Conservation (phyloP, 2,888 invertebrate species). For the Ernsta delagoae region DNA sequence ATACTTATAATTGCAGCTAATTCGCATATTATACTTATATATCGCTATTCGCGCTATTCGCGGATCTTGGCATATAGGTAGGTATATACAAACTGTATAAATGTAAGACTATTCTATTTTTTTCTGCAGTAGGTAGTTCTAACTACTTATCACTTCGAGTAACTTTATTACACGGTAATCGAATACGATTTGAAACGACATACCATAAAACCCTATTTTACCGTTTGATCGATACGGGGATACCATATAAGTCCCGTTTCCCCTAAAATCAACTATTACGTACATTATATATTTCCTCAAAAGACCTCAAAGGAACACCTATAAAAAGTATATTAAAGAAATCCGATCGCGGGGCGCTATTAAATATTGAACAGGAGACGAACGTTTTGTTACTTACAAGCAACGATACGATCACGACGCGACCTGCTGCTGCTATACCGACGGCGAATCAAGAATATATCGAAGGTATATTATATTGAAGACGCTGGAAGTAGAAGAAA, state of each 20-base stretch:
- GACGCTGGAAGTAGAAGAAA: too few relatives aligned
- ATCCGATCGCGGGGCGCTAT: slow-evolving; percentile 38
- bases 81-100: too few relatives aligned
- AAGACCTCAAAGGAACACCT: slow-evolving; percentile 26
- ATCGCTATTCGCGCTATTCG: too few relatives aligned
- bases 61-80: too few relatives aligned
- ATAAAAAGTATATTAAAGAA: slow-evolving; percentile 34
- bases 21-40: too few relatives aligned
- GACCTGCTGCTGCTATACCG: too few relatives aligned
- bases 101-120: too few relatives aligned
- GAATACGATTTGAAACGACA: not conserved
- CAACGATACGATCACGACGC: slow-evolving; percentile 7
- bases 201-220: slow-evolving; percentile 1
- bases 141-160: too few relatives aligned
- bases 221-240: slow-evolving; percentile 6
- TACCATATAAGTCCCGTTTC: slow-evolving; percentile 17
- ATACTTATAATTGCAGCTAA: too few relatives aligned
- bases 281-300: slow-evolving; percentile 13
- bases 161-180: not conserved
- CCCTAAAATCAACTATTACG: slow-evolving; percentile 25
- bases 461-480: too few relatives aligned
- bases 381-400: not conserved
- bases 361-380: slow-evolving; percentile 42
- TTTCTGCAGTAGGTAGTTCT: too few relatives aligned
- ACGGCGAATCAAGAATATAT: too few relatives aligned